Conservation (phyloP, 1,140 invertebrate species). For the Saxidomus purpurata region DNA sequence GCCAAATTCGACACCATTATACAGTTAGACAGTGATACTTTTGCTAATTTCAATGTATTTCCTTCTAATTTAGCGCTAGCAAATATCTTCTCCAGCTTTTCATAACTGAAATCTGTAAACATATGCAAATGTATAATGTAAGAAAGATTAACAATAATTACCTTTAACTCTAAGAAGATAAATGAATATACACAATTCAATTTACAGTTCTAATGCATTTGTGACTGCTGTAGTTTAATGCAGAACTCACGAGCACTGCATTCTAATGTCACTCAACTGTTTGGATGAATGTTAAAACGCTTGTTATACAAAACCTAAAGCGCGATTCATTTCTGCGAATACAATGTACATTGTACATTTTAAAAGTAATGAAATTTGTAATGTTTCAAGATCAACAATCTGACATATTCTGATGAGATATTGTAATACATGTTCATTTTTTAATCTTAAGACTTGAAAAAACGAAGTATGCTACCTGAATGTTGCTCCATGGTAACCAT, state of each 20-base stretch:
- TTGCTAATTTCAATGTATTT: neutral
- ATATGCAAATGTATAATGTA: neutral
- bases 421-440: neutral
- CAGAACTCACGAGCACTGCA: too few species aligned
- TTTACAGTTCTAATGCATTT: too few species aligned
- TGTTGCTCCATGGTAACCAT: neutral
- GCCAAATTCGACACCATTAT: conserved; percentile 13
- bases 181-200: neutral
- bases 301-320: too few species aligned
- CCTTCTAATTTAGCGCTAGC: neutral
- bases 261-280: too few species aligned
- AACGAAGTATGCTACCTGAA: too few species aligned
- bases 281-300: too few species aligned
- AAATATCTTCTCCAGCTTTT: neutral
- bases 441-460: too few species aligned
- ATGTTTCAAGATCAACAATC: neutral
- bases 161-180: neutral
- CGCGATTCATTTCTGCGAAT: neutral
- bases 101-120: neutral
- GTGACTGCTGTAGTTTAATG: too few species aligned
- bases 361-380: neutral
- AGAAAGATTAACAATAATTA: neutral
- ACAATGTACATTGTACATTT: too few species aligned
- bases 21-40: conserved; percentile 36
- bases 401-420: neutral